Percentiles rank a stretch among this genome's conserved stretches.
Evolutionary conservation across 2,888 invertebrate species (phyloP).

Genomic region (Stenodera caucasica): DNA sequence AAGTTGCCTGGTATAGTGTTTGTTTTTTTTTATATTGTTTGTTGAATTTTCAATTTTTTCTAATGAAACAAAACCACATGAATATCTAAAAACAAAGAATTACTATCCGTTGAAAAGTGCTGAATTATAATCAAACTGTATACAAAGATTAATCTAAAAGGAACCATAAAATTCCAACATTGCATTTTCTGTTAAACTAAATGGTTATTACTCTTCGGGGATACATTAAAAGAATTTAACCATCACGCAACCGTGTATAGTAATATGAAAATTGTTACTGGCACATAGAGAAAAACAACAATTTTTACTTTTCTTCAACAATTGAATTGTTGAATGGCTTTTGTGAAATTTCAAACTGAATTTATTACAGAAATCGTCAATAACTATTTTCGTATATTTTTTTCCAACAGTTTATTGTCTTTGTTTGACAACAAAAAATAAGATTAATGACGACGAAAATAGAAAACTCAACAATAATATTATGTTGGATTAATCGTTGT

Average conservation of each 20-base stretch:
- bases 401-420: too few relatives aligned
- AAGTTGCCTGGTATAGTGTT: background rate
- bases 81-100: too few relatives aligned
- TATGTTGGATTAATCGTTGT: slow-evolving; percentile 31
- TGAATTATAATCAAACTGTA: slow-evolving; percentile 19
- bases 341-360: too few relatives aligned
- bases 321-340: too few relatives aligned
- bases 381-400: too few relatives aligned
- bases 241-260: background rate
- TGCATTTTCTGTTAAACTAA: slow-evolving; percentile 20
- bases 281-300: too few relatives aligned
- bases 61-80: background rate
- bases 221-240: slow-evolving; percentile 22
- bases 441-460: slow-evolving; percentile 38
- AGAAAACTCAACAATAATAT: slow-evolving; percentile 36
- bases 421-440: slow-evolving; percentile 14
- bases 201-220: slow-evolving; percentile 26
- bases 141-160: slow-evolving; percentile 24
- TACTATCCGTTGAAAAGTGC: background rate
- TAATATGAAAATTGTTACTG: background rate
- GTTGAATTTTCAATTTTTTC: background rate
- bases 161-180: slow-evolving; percentile 23
- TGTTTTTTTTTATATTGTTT: background rate
- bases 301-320: background rate
- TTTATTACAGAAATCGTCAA: too few relatives aligned